Percentiles rank a stretch among this genome's conserved stretches.
Evolutionary conservation across 92 coral and sea anemone genomes (phyloP).

Genomic region (Hydrozoanthus gracilis): DNA sequence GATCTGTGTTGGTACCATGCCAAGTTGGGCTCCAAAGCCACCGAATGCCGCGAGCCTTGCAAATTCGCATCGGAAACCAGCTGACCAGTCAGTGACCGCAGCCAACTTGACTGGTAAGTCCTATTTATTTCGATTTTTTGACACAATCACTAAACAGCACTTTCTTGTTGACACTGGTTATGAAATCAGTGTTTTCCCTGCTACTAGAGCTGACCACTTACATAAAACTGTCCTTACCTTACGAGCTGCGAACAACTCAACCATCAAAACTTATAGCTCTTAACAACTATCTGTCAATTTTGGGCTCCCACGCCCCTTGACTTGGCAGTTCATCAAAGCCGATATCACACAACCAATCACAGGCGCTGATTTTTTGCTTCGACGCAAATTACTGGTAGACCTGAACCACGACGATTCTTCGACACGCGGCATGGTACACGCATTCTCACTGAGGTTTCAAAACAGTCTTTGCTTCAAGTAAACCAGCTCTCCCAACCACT

Average conservation of each 20-base stretch:
- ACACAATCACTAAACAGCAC: constrained; percentile 48
- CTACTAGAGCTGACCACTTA: constrained; percentile 45
- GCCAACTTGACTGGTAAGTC: no score
- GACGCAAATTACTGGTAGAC: constrained; percentile 53
- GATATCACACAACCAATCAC: no score
- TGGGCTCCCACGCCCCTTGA: no score
- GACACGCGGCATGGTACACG: constrained; percentile 43
- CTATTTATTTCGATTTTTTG: no score
- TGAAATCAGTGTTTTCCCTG: constrained; percentile 4
- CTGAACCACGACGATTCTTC: neutral
- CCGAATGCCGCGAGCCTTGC: no score
- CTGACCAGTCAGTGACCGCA: constrained; percentile 21
- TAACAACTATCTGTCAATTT: no score
- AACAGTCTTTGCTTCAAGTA: neutral
- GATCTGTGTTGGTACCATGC: no score
- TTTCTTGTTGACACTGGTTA: neutral
- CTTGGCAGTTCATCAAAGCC: no score
- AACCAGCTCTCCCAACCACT: neutral
- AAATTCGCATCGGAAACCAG: no score
- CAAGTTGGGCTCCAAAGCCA: no score
- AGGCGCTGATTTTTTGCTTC: neutral
- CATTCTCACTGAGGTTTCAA: no score
- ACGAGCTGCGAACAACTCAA: constrained; percentile 64
- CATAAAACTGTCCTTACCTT: neutral
- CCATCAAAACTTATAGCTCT: constrained; percentile 48